Conservation (phyloP, 1,140 invertebrate genomes). For the Chironomus tepperi region DNA sequence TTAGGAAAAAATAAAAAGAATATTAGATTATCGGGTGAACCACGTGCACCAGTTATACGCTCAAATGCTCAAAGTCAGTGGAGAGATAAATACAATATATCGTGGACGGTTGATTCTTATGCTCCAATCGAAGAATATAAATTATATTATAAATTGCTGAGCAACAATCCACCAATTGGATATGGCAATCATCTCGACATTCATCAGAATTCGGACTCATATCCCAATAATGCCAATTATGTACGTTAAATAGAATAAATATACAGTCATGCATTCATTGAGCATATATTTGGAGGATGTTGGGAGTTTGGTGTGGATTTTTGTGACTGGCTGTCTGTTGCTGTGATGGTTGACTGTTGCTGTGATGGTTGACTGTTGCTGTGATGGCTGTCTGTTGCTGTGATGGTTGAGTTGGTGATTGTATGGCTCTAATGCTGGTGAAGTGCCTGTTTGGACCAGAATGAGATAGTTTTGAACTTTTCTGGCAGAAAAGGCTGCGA, state of each 20-base stretch:
- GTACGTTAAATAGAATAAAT: slow-evolving; percentile 1
- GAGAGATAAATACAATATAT: slow-evolving; percentile 48
- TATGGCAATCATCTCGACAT: slow-evolving; percentile 35
- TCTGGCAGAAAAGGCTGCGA: too few species aligned
- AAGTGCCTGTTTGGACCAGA: too few species aligned
- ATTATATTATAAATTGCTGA: slow-evolving; percentile 45
- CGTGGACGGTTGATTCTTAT: slow-evolving; percentile 48
- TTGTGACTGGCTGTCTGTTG: too few species aligned
- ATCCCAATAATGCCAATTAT: slow-evolving; percentile 24
- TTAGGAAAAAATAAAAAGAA: slow-evolving; percentile 45
- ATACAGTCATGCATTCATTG: not conserved
- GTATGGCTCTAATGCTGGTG: too few species aligned
- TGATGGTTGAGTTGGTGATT: too few species aligned
- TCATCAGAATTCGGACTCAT: not conserved
- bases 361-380: too few species aligned
- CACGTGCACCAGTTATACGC: not conserved
- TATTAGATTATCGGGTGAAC: slow-evolving; percentile 47
- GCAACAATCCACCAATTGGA: slow-evolving; percentile 32
- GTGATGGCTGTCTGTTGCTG: too few species aligned
- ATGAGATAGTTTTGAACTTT: too few species aligned
- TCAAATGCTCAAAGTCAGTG: slow-evolving; percentile 42
- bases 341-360: too few species aligned
- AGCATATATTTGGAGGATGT: too few species aligned
- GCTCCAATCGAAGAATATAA: slow-evolving; percentile 49
- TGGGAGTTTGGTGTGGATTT: too few species aligned